These are phyloP conservation scores for Mayetiola destructor DNA, from an alignment of 2,888 invertebrate genomes.

Conservation along the genomic window DNA sequence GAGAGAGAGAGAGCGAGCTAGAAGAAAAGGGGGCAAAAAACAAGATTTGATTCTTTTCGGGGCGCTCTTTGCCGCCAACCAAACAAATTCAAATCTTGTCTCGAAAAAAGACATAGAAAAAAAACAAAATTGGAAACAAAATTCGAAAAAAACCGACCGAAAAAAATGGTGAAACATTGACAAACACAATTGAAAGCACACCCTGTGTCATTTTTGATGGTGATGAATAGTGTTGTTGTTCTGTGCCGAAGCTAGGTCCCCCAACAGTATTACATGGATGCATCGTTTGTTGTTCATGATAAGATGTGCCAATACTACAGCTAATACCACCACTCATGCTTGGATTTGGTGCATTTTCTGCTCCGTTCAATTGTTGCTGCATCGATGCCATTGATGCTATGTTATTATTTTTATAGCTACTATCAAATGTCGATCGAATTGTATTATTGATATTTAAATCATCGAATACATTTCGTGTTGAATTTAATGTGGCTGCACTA, in stretches of 20 bases:
- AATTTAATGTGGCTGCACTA: conserved; percentile 25
- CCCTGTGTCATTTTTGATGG: conserved; percentile 38
- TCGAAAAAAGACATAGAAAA: not conserved
- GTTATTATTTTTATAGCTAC: not conserved
- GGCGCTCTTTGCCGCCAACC: too few relatives aligned
- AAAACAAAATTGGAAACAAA: not conserved
- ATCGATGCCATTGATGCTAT: conserved; percentile 26
- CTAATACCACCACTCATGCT: too few relatives aligned
- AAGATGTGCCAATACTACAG: too few relatives aligned
- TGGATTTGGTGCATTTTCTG: too few relatives aligned
- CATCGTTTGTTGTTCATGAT: too few relatives aligned
- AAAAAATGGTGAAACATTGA: too few relatives aligned
- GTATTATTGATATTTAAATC: conserved; percentile 55
- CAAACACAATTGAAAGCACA: conserved; percentile 23
- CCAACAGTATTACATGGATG: conserved; percentile 21
- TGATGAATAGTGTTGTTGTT: conserved; percentile 28
- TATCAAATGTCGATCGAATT: conserved; percentile 52
- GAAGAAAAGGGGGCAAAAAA: too few relatives aligned
- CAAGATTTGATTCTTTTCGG: too few relatives aligned
- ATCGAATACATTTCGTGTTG: conserved; percentile 49
- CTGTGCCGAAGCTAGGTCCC: conserved; percentile 23
- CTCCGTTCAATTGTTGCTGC: conserved; percentile 21
- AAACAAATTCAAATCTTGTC: too few relatives aligned
- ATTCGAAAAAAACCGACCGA: conserved; percentile 3
- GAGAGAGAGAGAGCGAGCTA: too few relatives aligned